Conservation (phyloP, 2,797 vertebrate genomes). For the Dendrocincla tyrannina region DNA sequence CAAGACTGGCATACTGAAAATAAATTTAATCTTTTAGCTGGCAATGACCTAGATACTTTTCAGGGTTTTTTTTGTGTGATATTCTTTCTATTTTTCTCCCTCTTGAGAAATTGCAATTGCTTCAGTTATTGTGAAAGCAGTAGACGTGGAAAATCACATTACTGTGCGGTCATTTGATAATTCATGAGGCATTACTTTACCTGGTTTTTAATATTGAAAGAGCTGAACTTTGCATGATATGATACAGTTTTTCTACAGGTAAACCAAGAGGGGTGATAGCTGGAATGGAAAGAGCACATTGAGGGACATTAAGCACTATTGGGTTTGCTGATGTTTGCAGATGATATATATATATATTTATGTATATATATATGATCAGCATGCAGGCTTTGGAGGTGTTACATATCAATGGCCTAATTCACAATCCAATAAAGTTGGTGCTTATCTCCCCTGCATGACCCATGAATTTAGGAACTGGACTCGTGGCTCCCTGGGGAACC, state of each 20-base stretch:
- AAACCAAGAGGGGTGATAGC: not conserved
- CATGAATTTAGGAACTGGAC: not conserved
- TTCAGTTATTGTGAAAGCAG: not conserved
- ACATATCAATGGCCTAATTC: not conserved
- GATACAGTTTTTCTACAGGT: not conserved
- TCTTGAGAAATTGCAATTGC: not conserved
- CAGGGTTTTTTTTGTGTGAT: not conserved
- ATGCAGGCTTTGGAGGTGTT: not conserved
- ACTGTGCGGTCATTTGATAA: not conserved
- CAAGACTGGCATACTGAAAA: not conserved
- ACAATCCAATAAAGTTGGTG: not conserved
- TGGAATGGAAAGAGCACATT: not conserved
- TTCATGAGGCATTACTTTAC: not conserved
- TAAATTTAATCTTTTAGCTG: not conserved
- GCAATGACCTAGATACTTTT: not conserved
- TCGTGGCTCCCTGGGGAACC: not conserved
- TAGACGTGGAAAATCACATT: not conserved
- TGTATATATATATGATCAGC: not conserved
- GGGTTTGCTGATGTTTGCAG: not conserved
- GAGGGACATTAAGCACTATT: not conserved
- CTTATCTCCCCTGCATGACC: not conserved
- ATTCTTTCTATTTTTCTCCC: not conserved
- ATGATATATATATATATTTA: not conserved
- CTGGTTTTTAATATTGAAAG: not conserved
- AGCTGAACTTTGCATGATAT: not conserved